Evolutionary conservation across 1,140 invertebrate genomes (phyloP).

Genomic region (Ditylenchus dipsaci): DNA sequence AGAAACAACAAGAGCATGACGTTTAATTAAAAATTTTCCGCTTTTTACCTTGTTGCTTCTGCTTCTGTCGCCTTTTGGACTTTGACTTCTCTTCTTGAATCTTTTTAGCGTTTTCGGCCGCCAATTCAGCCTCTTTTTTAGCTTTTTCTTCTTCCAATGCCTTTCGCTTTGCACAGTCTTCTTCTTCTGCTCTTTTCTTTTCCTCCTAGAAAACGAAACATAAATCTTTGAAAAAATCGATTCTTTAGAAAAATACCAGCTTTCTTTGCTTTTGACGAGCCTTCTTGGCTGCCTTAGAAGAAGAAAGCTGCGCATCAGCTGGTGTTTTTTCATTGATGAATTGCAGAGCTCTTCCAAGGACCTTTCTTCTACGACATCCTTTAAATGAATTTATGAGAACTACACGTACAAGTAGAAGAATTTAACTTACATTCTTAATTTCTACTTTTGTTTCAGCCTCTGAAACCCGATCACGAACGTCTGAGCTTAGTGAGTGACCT

Average conservation of each 20-base stretch:
- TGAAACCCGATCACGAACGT: neutral
- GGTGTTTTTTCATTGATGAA: constrained; percentile 9
- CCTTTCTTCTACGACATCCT: neutral
- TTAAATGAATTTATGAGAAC: neutral
- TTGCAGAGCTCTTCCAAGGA: constrained; percentile 6
- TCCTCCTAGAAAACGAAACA: neutral
- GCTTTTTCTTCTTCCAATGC: neutral
- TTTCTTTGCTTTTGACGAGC: constrained; percentile 12
- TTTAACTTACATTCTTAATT: neutral
- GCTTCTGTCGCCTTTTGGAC: too few relatives aligned
- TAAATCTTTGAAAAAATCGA: neutral
- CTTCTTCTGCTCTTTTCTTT: neutral
- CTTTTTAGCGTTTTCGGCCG: too few relatives aligned
- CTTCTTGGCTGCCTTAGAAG: constrained; percentile 4
- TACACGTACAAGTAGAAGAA: neutral
- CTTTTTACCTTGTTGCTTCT: too few relatives aligned
- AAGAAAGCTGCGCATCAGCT: neutral
- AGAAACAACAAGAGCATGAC: too few relatives aligned
- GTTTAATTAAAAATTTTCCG: too few relatives aligned
- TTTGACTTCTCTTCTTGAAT: too few relatives aligned
- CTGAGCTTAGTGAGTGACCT: neutral
- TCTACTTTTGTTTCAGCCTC: neutral
- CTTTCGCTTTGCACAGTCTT: neutral
- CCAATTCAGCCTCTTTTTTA: neutral
- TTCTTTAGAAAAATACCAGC: neutral